These are phyloP conservation scores for Crambe crambe DNA, from an alignment of 37 sponge, comb jelly and placozoan species.

Conservation along the genomic window DNA sequence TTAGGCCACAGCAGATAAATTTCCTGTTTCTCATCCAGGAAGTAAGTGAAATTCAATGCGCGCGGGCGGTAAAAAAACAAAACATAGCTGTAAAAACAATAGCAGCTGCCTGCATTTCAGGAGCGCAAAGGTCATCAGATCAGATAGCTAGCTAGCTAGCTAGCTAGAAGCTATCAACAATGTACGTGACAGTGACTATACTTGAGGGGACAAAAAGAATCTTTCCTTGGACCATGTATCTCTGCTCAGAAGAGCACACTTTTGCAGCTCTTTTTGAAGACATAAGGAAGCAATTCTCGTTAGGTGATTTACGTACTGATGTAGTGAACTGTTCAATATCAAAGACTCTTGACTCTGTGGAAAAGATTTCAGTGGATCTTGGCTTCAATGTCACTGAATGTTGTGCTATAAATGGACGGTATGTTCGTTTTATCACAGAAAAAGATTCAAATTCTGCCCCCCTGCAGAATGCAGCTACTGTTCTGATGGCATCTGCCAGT, in stretches of 20 bases:
- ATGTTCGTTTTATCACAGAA: neutral
- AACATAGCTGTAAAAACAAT: neutral
- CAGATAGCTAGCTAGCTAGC: neutral
- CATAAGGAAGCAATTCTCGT: neutral
- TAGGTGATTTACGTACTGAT: neutral
- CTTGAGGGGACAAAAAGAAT: neutral
- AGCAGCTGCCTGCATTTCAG: neutral
- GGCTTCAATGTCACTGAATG: neutral
- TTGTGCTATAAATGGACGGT: neutral
- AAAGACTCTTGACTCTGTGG: neutral
- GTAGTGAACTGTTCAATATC: neutral
- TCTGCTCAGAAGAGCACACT: neutral
- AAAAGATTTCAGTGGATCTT: neutral
- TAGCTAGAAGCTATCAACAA: neutral
- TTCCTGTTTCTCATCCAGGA: conserved; percentile 12
- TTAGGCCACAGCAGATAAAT: conserved; percentile 3
- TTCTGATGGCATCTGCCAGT: neutral
- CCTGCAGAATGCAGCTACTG: neutral
- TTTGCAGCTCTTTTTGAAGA: neutral
- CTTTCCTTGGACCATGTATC: neutral
- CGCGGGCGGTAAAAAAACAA: neutral
- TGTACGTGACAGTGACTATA: conserved; percentile 8
- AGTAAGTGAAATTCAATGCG: neutral
- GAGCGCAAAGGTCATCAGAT: no score
- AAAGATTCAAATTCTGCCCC: neutral